Evolutionary conservation across 1,140 invertebrate species (phyloP), one percentile per base, ranked within the genome.

Genomic region (Polypedilum pembai): DNA sequence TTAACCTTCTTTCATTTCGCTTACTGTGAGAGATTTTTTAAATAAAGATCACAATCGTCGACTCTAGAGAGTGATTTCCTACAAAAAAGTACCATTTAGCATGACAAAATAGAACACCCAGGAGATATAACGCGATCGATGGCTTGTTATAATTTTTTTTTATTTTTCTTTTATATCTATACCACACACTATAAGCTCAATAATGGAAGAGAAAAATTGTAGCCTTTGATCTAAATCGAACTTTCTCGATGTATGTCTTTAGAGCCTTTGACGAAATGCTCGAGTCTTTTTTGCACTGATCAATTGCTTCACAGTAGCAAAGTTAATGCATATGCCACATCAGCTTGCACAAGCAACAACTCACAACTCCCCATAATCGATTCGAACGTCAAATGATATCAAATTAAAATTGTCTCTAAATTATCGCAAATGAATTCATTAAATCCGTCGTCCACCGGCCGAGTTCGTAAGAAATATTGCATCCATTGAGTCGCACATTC

Each of bases 61-160:
- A 56, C 45, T 15, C 7, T 56, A 56, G 7, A 12, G n/a, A 56
- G 45, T 3, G n/a, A 56, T 56, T 56, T 56, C 45, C n/a, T 56
- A 12, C n/a, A n/a, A 56, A 56, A 15, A 12, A 4, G 12, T 15
- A 56, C 45, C 45, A 56, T 12, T 56, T 15, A 12, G n/a, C n/a
- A 5, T 20, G 65, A 69, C 17, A 69, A 69, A 69, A 69, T 21
- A 18, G 65, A 69, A 69, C 65, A 69, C 65, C 65, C 65, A 69
- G 65, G 18, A 69, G 65, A 69, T n/a, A 56, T 56, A 56, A n/a
- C n/a, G 12, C 45, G n/a, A 56, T 56, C 15, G 45, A 56, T n/a
- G 12, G 45, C 45, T 33, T 33, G 24, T 33, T 33, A 33, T 3
- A 33, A n/a, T n/a, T 33, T 3, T 33, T 3, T 33, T 5, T 33